Evolutionary conservation across 2,797 vertebrate species (phyloP), one percentile per base, ranked within the genome.

Genomic region (Crypturellus tataupa): DNA sequence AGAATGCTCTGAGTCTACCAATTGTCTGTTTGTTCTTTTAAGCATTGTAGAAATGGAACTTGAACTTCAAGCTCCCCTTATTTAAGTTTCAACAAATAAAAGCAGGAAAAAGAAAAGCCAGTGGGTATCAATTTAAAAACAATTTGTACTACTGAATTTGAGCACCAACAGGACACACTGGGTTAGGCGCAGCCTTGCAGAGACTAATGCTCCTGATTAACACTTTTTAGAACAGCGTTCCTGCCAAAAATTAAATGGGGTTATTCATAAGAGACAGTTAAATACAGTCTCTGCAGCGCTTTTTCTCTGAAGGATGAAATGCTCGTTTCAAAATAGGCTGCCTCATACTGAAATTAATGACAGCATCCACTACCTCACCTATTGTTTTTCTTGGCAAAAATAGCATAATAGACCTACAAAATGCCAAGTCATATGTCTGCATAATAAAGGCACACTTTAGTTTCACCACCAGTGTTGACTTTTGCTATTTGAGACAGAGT

Each of bases 251-350:
- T 68, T 68, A 89, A 92, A 87, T 84, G 77, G 89, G 56, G 92
- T 81, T 97, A 86, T 83, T 95, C 73, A 72, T 77, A 73, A 55
- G 79, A 93, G 79, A 84, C 51, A 60, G 47, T 55, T 80, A 92
- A 60, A 92, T 13, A 25, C 71, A 68, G 77, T 80, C 75, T 83
- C 59, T 87, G 59, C 82, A 91, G 80, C 87, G 85, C 82, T 71
- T 65, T 83, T 62, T 25, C 90, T 73, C 51, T 88, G 87, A 87
- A 87, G 92, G 83, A 64, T 89, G 78, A 92, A 89, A 91, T 55
- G 85, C 72, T 87, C 89, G 82, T 95, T 92, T 93, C 87, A 78
- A 89, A 96, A 92, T 70, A 89, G 18, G 31, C 84, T 91, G 59
- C 81, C 89, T 72, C 65, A 33, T 5, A 39, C 24, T 76, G 72